phyloP scores from a whole-genome alignment of 1,140 invertebrate species.

The Oryzaephilus surinamensis region DNA sequence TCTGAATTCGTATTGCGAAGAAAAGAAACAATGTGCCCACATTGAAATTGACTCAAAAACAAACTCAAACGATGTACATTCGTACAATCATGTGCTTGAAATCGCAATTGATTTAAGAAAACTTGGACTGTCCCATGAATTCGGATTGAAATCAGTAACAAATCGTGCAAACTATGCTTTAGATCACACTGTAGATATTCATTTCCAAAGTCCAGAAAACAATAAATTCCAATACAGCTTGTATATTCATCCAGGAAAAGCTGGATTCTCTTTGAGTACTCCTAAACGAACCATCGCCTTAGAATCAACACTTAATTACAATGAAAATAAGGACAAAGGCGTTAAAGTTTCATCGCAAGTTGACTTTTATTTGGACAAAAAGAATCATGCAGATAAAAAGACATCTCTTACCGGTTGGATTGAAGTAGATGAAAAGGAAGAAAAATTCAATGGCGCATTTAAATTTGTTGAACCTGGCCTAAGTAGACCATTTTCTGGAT shows the following conservation, averaged over 20 bases:
- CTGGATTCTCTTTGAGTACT: slow-evolving; percentile 46
- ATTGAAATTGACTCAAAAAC: slow-evolving; percentile 54
- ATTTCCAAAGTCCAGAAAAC: slow-evolving; percentile 53
- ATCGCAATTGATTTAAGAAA: slow-evolving; percentile 56
- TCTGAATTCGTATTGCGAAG: slow-evolving; percentile 60
- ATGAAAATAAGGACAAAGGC: slow-evolving; percentile 7
- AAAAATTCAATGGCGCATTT: slow-evolving; percentile 42
- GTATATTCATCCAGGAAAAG: slow-evolving; percentile 47
- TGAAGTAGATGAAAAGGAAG: slow-evolving; percentile 39
- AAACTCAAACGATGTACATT: slow-evolving; percentile 30
- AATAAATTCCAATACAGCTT: slow-evolving; percentile 57
- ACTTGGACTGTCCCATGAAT: slow-evolving; percentile 57
- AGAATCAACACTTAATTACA: slow-evolving; percentile 30
- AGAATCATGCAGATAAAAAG: slow-evolving; percentile 54
- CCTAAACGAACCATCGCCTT: slow-evolving; percentile 53
- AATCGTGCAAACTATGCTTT: slow-evolving; percentile 44
- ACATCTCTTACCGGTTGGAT: slow-evolving; percentile 40
- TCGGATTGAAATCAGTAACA: slow-evolving; percentile 52
- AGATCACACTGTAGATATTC: slow-evolving; percentile 56
- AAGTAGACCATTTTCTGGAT: slow-evolving; percentile 47
- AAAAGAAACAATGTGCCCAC: slow-evolving; percentile 64
- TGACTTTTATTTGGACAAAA: slow-evolving; percentile 57
- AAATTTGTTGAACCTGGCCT: slow-evolving; percentile 54
- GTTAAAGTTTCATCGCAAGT: slow-evolving; percentile 40
- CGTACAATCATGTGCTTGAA: slow-evolving; percentile 43